Evolutionary conservation across 2,113 vertebrate genomes (phyloP).

Genomic region (Psettodes erumei): DNA sequence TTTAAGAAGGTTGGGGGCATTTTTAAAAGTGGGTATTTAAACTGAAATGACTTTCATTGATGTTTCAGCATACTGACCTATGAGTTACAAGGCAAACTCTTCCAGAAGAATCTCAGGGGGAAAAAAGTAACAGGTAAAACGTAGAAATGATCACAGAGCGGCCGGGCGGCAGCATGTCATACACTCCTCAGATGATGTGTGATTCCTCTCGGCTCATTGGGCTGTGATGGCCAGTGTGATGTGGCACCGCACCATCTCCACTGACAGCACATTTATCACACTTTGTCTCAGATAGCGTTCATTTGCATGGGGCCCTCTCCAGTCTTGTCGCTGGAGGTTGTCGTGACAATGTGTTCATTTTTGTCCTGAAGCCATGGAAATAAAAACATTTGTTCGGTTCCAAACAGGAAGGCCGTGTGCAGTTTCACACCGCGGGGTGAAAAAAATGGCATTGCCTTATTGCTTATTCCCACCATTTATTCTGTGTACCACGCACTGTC

Average conservation of each 20-base stretch:
- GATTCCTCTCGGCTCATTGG: slow-evolving; percentile 50
- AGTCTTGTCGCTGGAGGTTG: slow-evolving; percentile 59
- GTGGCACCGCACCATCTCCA: slow-evolving; percentile 64
- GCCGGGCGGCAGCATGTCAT: slow-evolving; percentile 38
- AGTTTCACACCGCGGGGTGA: slow-evolving; percentile 13
- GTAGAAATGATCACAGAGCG: slow-evolving; percentile 19
- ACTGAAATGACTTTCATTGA: neutral
- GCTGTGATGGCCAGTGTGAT: slow-evolving; percentile 57
- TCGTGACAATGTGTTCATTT: slow-evolving; percentile 61
- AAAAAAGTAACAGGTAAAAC: slow-evolving; percentile 1
- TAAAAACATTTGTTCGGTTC: slow-evolving; percentile 49
- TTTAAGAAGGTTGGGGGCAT: slow-evolving; percentile 4
- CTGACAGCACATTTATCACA: slow-evolving; percentile 79
- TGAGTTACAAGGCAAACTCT: slow-evolving; percentile 1
- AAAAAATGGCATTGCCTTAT: slow-evolving; percentile 25
- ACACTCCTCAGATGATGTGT: slow-evolving; percentile 35
- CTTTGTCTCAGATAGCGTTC: slow-evolving; percentile 71
- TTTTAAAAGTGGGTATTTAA: slow-evolving; percentile 26
- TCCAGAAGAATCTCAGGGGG: neutral
- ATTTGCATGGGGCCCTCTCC: slow-evolving; percentile 73
- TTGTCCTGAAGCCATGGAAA: slow-evolving; percentile 54
- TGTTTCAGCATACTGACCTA: neutral
- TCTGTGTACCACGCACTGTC: slow-evolving; percentile 34
- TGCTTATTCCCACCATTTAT: slow-evolving; percentile 33
- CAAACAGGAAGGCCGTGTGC: slow-evolving; percentile 34